Evolutionary conservation across 2,888 invertebrate genomes (phyloP).

Genomic region (Phortica magna): DNA sequence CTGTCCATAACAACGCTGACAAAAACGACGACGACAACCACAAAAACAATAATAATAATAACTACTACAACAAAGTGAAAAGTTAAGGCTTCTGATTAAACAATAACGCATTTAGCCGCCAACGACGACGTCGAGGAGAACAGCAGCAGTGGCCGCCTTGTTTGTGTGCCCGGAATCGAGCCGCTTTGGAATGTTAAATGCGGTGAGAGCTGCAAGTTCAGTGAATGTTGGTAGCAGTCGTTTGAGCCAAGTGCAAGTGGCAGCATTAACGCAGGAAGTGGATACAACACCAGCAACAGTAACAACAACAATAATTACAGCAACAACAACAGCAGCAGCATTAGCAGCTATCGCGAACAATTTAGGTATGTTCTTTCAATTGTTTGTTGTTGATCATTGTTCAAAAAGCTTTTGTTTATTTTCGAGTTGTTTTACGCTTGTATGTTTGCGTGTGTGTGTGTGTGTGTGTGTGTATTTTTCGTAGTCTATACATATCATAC

Average conservation of each 20-base stretch:
- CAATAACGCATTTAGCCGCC: constrained; percentile 40
- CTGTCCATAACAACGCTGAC: not conserved
- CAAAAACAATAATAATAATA: too few species aligned
- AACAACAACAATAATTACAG: constrained; percentile 42
- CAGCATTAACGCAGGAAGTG: constrained; percentile 61
- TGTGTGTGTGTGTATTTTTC: too few species aligned
- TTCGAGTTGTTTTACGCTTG: not conserved
- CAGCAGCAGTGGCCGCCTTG: not conserved
- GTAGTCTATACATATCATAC: too few species aligned
- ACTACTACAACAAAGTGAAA: not conserved
- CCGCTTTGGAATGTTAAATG: constrained; percentile 78
- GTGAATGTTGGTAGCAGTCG: constrained; percentile 73
- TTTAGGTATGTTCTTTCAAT: constrained; percentile 59
- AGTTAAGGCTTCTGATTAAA: not conserved
- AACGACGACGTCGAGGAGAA: constrained; percentile 46
- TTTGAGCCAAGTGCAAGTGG: constrained; percentile 58
- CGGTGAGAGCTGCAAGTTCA: constrained; percentile 75
- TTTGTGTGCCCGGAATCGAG: constrained; percentile 41
- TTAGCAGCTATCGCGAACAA: constrained; percentile 64
- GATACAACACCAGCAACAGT: constrained; percentile 45
- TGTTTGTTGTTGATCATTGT: not conserved
- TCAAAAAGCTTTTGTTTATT: constrained; percentile 28
- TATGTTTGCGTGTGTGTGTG: not conserved
- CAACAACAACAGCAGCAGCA: constrained; percentile 49
- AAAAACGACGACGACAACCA: not conserved